phyloP scores from a whole-genome alignment of 2,888 invertebrate species.

The Ennomos erosarius region DNA sequence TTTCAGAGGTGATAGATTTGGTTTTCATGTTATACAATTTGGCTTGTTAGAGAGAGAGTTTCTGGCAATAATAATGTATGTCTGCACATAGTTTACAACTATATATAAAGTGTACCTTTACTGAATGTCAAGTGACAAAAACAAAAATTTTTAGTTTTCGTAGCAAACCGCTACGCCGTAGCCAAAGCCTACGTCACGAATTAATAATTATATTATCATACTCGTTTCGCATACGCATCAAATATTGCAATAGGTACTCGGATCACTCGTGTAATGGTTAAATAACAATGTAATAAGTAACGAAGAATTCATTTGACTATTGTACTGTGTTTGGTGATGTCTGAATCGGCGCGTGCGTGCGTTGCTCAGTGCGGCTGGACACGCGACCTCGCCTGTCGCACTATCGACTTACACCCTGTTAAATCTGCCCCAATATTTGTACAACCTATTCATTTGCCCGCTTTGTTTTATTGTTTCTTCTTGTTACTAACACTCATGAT shows the following conservation, averaged over 20 bases:
- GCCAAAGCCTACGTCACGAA: constrained; percentile 1
- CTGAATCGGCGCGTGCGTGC: constrained; percentile 66
- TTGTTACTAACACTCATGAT: constrained; percentile 55
- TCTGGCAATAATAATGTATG: no score
- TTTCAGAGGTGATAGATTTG: no score
- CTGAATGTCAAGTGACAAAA: no score
- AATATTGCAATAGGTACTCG: not conserved
- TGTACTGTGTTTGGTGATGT: constrained; percentile 66
- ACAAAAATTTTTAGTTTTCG: not conserved
- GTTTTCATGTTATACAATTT: no score
- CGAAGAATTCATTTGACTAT: constrained; percentile 57
- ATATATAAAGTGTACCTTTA: no score
- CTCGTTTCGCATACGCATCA: not conserved
- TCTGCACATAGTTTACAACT: no score
- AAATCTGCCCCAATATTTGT: constrained; percentile 81
- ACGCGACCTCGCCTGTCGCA: constrained; percentile 78
- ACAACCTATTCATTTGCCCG: constrained; percentile 77
- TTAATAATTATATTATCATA: constrained; percentile 7
- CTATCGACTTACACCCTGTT: constrained; percentile 83
- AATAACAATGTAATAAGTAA: constrained; percentile 46
- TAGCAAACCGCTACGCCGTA: constrained; percentile 24
- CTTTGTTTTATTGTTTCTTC: constrained; percentile 76
- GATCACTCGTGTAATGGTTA: constrained; percentile 20
- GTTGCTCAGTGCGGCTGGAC: constrained; percentile 54
- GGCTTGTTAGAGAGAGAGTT: no score